Conservation (phyloP, 2,113 vertebrate species). For the Muntiacus reevesi region DNA sequence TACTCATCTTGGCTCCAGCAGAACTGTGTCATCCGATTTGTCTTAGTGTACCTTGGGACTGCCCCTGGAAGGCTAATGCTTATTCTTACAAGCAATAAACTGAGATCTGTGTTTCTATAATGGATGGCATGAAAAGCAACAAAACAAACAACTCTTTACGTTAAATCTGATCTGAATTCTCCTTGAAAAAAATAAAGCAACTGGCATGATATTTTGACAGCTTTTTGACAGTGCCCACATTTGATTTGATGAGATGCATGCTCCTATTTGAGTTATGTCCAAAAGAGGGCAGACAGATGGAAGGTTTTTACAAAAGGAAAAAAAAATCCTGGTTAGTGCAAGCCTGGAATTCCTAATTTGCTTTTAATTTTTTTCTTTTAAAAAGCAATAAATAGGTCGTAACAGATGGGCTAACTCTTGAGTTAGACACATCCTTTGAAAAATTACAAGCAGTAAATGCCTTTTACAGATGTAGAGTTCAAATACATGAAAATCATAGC, state of each 20-base stretch:
- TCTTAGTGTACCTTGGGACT: neutral
- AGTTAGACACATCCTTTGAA: constrained; percentile 57
- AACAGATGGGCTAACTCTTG: constrained; percentile 68
- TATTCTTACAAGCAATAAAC: neutral
- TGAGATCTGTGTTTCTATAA: constrained; percentile 32
- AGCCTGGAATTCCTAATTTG: constrained; percentile 66
- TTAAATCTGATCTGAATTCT: constrained; percentile 58
- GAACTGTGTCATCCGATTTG: neutral
- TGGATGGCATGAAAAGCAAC: constrained; percentile 23
- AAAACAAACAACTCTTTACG: constrained; percentile 56
- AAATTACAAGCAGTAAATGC: constrained; percentile 47
- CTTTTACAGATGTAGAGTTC: constrained; percentile 58
- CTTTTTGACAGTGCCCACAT: constrained; percentile 55
- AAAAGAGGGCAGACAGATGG: constrained; percentile 73
- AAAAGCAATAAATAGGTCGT: constrained; percentile 70
- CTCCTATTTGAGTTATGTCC: constrained; percentile 63
- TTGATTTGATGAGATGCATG: constrained; percentile 61
- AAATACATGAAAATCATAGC: constrained; percentile 45
- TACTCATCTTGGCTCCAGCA: neutral
- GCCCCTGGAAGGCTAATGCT: neutral
- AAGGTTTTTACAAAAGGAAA: constrained; percentile 48
- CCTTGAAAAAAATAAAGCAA: constrained; percentile 55
- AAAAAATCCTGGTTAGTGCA: constrained; percentile 45
- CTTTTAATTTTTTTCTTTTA: constrained; percentile 59
- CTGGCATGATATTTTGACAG: constrained; percentile 58